These are phyloP conservation scores for Tragopan temminckii DNA, from an alignment of 2,797 vertebrate species.

Conservation along the genomic window DNA sequence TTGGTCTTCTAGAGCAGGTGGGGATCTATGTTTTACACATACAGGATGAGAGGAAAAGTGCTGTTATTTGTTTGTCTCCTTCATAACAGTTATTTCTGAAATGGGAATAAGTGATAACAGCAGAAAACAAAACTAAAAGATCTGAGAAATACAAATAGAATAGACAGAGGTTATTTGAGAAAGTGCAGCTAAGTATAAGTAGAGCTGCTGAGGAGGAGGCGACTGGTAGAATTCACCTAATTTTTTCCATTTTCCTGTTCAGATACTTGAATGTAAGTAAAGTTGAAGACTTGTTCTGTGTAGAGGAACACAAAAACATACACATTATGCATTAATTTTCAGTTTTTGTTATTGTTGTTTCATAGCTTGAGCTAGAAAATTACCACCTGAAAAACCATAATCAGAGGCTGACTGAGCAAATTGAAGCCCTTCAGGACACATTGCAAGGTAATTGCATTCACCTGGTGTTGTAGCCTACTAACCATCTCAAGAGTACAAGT, in stretches of 20 bases:
- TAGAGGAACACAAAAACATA: not conserved
- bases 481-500: not conserved
- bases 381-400: slow-evolving; percentile 90
- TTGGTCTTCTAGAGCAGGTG: not conserved
- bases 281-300: not conserved
- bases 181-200: not conserved
- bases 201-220: not conserved
- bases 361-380: slow-evolving; percentile 94
- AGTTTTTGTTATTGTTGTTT: slow-evolving; percentile 44
- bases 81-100: not conserved
- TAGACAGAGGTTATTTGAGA: not conserved
- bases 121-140: not conserved
- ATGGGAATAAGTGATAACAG: not conserved
- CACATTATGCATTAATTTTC: slow-evolving; percentile 6
- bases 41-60: not conserved
- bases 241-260: slow-evolving; percentile 20
- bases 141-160: not conserved
- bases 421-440: slow-evolving; percentile 87
- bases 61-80: not conserved
- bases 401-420: slow-evolving; percentile 88
- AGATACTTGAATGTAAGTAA: not conserved
- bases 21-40: not conserved
- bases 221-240: not conserved
- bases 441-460: slow-evolving; percentile 85
- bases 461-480: not conserved